Conservation (phyloP, 2,888 invertebrate genomes). For the Zele albiditarsus region DNA sequence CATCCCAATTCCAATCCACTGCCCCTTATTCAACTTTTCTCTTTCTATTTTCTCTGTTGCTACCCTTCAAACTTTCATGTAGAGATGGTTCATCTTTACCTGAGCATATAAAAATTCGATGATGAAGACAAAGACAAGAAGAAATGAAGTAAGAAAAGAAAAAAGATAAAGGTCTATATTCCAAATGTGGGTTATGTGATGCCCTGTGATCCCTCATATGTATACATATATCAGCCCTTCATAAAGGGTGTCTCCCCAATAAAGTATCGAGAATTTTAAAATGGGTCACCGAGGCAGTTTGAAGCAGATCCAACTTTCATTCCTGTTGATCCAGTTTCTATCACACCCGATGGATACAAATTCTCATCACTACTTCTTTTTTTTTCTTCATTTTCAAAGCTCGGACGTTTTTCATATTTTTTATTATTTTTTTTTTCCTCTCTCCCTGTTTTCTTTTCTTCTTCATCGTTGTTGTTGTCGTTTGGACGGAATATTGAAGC, state of each 20-base stretch:
- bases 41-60: slow-evolving; percentile 12
- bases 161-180: slow-evolving; percentile 51
- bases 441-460: background rate
- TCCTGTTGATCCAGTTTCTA: slow-evolving; percentile 34
- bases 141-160: slow-evolving; percentile 29
- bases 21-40: slow-evolving; percentile 24
- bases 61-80: slow-evolving; percentile 17
- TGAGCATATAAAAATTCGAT: slow-evolving; percentile 22
- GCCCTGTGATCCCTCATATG: background rate
- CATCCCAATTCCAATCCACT: slow-evolving; percentile 42
- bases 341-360: slow-evolving; percentile 40
- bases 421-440: background rate
- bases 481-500: background rate
- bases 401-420: slow-evolving; percentile 26
- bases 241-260: slow-evolving; percentile 39
- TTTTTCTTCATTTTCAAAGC: slow-evolving; percentile 21
- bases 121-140: background rate
- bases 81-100: slow-evolving; percentile 47
- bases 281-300: slow-evolving; percentile 38
- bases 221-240: slow-evolving; percentile 28
- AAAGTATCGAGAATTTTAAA: slow-evolving; percentile 33
- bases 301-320: background rate
- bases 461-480: slow-evolving; percentile 6
- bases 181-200: slow-evolving; percentile 55
- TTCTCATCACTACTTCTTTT: slow-evolving; percentile 34